Base-by-base conservation (phyloP, 2,888 invertebrate genomes). In the Papilio elwesi region DNA sequence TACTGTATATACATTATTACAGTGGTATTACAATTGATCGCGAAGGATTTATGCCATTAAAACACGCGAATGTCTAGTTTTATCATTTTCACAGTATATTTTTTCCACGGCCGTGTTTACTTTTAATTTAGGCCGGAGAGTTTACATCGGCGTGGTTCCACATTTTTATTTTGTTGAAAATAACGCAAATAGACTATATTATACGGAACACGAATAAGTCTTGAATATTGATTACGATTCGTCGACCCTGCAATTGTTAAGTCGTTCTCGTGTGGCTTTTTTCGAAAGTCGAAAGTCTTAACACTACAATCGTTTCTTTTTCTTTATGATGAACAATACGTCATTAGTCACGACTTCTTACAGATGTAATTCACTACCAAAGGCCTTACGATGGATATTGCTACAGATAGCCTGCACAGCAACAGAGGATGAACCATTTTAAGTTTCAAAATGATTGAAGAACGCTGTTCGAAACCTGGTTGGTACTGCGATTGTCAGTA, bases 121-220 rank as follows among this genome's bases (percentile, higher is more conserved):
- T 47, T 71, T 71, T 71, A 59, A 71, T 71, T 71, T 71, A 67
- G 52, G 9, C 47, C 26, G 51, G 49, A 68, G 71, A 66, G 71
- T 71, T 71, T 66, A 66, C 66, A 59, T 59, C 59, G 71, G 64
- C 57, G 49, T 57, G 38, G 59, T 38, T 15, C 38, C 59, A 65
- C 11, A 36, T 68, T 68, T 68, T 68, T 59, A 26, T 49, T 59
- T 57, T 59, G 48, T 65, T 36, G 51, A 65, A 51, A n/a, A 65
- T 36, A 65, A 51, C n/a, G 52, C 59, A 15, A n/a, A 11, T 15
- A 13, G 43, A 62, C n/a, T 59, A 59, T 38, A 59, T 38, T 59
- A 26, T 26, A 59, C n/a, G n/a, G n/a, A 62, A 43, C 43, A 10
- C 6, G 59, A 62, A 62, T 59, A 62, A 62, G n/a, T 15, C 43